phyloP scores from a whole-genome alignment of 2,113 vertebrate species.

The Todiramphus saurophagus region DNA sequence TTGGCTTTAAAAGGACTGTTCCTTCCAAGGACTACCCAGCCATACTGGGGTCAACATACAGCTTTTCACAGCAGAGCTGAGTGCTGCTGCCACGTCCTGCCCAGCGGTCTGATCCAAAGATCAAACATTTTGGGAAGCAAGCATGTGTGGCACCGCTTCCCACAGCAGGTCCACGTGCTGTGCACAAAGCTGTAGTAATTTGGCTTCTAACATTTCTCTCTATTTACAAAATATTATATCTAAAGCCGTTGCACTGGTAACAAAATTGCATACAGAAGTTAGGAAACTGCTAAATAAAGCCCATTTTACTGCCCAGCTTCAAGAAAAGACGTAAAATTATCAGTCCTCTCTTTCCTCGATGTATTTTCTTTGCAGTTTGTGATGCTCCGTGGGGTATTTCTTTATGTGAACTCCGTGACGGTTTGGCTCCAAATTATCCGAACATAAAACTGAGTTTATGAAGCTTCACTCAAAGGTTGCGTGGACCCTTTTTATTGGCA shows the following conservation, averaged over 20 bases:
- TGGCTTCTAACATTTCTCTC: background rate
- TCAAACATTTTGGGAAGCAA: background rate
- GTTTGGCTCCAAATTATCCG: slow-evolving; percentile 52
- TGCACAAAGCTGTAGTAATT: background rate
- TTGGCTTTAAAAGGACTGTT: background rate
- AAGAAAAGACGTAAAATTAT: slow-evolving; percentile 56
- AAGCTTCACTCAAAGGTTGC: slow-evolving; percentile 38
- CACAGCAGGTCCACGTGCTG: rapidly evolving
- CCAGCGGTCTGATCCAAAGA: background rate
- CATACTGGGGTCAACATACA: background rate
- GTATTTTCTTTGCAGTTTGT: slow-evolving; percentile 9
- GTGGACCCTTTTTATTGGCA: slow-evolving; percentile 62
- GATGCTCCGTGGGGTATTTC: slow-evolving; percentile 41
- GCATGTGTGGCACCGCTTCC: background rate
- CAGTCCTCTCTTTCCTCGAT: slow-evolving; percentile 28
- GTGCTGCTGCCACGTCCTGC: background rate
- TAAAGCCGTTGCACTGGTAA: background rate
- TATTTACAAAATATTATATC: background rate
- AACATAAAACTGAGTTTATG: slow-evolving; percentile 53
- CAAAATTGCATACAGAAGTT: slow-evolving; percentile 22
- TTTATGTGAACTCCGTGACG: slow-evolving; percentile 27
- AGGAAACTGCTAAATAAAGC: slow-evolving; percentile 32
- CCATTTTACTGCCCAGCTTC: slow-evolving; percentile 33
- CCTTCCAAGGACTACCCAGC: background rate
- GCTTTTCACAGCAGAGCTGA: background rate